Evolutionary conservation across 2,888 invertebrate genomes (phyloP), one percentile per base, ranked within the genome.

Genomic region (Teinopalpus imperialis): DNA sequence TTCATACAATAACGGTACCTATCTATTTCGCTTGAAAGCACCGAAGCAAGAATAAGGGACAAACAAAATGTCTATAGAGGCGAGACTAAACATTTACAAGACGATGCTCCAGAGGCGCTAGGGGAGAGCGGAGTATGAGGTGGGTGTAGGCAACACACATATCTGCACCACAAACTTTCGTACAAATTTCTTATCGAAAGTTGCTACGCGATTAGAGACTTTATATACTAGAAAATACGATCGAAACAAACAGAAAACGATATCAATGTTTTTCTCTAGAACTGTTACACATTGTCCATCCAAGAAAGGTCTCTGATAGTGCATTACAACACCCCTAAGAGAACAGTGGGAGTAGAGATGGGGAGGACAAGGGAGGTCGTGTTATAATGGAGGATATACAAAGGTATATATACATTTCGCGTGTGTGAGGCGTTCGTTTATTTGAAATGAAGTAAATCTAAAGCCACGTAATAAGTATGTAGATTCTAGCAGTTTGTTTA

Each of bases 51-150:
- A 78, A 81, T 75, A 78, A 74, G 75, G 73, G 68, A 65, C 75
- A 80, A 83, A 85, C 81, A 83, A 83, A 82, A 80, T 72, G 64
- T 71, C 72, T 82, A 76, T 77, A 76, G 72, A 72, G 66, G 70
- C 72, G 73, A 74, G 73, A 78, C 82, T 79, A 76, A 81, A 75
- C 80, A 75, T 79, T 80, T 76, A 77, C 82, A 83, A 83, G 85
- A 85, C 81, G 76, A 61, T 71, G 81, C 66, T 68, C 63, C 48
- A 57, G 63, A 70, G 67, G 49, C 37, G 56, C 57, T 48, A 53
- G 53, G 57, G 49, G 43, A 31, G 23, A 4, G 43, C 47, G 35
- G 43, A 53, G 66, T 49, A 44, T 53, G 65, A 43, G 67, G 46
- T 51, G 63, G 65, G 61, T 53, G 54, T 30, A 35, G 34, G 48